Conservation (phyloP, 2,888 invertebrate genomes). For the Amphiduros pacificus region DNA sequence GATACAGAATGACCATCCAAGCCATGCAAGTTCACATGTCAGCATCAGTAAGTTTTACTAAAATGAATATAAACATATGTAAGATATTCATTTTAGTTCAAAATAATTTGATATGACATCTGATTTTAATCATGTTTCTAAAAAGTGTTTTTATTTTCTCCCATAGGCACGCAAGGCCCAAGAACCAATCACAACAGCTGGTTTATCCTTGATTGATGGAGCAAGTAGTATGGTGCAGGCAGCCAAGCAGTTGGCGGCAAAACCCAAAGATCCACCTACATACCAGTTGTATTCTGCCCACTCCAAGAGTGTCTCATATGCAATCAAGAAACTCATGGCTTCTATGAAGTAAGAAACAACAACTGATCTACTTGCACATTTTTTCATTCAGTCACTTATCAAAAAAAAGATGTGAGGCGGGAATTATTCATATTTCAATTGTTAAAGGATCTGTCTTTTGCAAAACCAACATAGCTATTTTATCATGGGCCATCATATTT, state of each 20-base stretch:
- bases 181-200: constrained; percentile 84
- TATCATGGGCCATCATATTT: too few species aligned
- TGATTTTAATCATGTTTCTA: background rate
- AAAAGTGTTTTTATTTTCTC: background rate
- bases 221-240: constrained; percentile 87
- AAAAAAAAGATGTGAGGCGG: too few species aligned
- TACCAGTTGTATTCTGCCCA: constrained; percentile 94
- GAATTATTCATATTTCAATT: too few species aligned
- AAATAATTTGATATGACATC: background rate
- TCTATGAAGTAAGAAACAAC: constrained; percentile 79
- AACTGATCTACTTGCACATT: too few species aligned
- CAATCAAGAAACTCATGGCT: constrained; percentile 90
- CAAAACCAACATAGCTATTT: too few species aligned
- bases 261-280: constrained; percentile 86
- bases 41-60: too few species aligned
- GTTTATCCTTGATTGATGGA: constrained; percentile 78
- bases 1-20: too few species aligned
- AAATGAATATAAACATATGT: too few species aligned
- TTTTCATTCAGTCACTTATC: too few species aligned
- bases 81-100: too few species aligned
- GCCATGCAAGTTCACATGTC: too few species aligned
- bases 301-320: constrained; percentile 93
- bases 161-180: constrained; percentile 75
- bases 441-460: too few species aligned
- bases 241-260: constrained; percentile 84